A percentile compares a stretch with the other conserved stretches of the same genome.
phyloP scores from a whole-genome alignment of 2,797 vertebrate genomes.

The Echeneis naucrates region DNA sequence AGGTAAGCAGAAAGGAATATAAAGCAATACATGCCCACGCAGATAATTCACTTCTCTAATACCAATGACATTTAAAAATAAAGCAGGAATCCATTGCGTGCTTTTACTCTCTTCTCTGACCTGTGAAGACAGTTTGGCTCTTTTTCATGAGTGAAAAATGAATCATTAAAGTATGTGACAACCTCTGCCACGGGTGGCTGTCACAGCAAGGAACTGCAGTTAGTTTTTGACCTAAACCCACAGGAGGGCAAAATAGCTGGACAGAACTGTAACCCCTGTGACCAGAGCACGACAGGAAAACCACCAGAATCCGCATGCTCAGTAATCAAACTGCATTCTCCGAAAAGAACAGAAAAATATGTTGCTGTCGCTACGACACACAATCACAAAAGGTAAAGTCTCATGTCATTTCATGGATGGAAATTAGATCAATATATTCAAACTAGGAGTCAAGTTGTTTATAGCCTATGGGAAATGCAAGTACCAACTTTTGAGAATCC shows the following conservation, averaged over 20 bases:
- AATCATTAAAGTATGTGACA: slow-evolving; percentile 64
- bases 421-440: slow-evolving; percentile 24
- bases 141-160: slow-evolving; percentile 56
- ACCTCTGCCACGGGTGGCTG: slow-evolving; percentile 44
- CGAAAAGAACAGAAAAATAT: slow-evolving; percentile 36
- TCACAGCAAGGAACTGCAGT: slow-evolving; percentile 45
- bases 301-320: slow-evolving; percentile 37
- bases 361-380: slow-evolving; percentile 1
- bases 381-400: slow-evolving; percentile 9
- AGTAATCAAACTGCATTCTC: slow-evolving; percentile 32
- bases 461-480: background rate
- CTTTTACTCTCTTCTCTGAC: slow-evolving; percentile 58
- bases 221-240: slow-evolving; percentile 42
- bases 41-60: slow-evolving; percentile 31
- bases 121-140: slow-evolving; percentile 67
- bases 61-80: slow-evolving; percentile 50
- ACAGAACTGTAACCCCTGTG: slow-evolving; percentile 49
- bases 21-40: background rate
- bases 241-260: slow-evolving; percentile 47
- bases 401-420: background rate
- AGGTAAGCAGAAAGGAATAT: slow-evolving; percentile 7
- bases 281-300: slow-evolving; percentile 23
- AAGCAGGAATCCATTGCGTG: slow-evolving; percentile 63
- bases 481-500: too few species aligned
- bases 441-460: slow-evolving; percentile 11